Evolutionary conservation across 2,113 vertebrate genomes (phyloP).

Genomic region (Polypterus senegalus): DNA sequence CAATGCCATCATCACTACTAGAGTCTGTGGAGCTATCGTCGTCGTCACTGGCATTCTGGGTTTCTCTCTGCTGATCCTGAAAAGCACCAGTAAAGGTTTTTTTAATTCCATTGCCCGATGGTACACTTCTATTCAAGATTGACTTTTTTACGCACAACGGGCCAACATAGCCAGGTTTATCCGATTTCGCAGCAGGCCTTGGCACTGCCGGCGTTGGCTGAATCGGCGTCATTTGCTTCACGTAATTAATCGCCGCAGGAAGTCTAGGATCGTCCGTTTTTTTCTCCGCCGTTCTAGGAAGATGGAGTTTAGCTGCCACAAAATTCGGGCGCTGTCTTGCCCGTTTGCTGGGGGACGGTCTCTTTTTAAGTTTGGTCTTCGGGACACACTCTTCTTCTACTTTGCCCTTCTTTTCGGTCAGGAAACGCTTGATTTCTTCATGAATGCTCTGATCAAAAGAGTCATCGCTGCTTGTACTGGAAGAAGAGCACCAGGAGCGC

Average conservation of each 20-base stretch:
- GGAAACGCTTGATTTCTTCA: constrained; percentile 57
- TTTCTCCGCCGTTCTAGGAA: too few species aligned
- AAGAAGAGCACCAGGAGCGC: constrained; percentile 36
- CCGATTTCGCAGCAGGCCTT: too few species aligned
- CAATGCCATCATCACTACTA: constrained; percentile 81
- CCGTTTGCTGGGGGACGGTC: background rate
- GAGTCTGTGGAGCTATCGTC: constrained; percentile 51
- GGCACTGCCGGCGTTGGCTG: too few species aligned
- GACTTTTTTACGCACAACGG: too few species aligned
- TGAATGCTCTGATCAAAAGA: constrained; percentile 63
- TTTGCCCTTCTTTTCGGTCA: constrained; percentile 49
- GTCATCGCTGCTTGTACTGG: constrained; percentile 55
- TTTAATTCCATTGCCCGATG: constrained; percentile 12
- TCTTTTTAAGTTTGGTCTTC: constrained; percentile 1
- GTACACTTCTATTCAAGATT: too few species aligned
- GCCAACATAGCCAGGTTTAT: too few species aligned
- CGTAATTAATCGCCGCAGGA: too few species aligned
- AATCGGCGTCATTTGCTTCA: too few species aligned
- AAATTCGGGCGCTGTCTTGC: too few species aligned
- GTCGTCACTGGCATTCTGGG: background rate
- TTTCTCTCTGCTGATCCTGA: background rate
- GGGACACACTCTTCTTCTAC: constrained; percentile 1
- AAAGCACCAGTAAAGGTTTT: constrained; percentile 1
- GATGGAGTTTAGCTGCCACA: too few species aligned
- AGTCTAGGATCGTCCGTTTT: too few species aligned